Evolutionary conservation across 2,888 invertebrate species (phyloP).

Genomic region (Eupithecia subfuscata): DNA sequence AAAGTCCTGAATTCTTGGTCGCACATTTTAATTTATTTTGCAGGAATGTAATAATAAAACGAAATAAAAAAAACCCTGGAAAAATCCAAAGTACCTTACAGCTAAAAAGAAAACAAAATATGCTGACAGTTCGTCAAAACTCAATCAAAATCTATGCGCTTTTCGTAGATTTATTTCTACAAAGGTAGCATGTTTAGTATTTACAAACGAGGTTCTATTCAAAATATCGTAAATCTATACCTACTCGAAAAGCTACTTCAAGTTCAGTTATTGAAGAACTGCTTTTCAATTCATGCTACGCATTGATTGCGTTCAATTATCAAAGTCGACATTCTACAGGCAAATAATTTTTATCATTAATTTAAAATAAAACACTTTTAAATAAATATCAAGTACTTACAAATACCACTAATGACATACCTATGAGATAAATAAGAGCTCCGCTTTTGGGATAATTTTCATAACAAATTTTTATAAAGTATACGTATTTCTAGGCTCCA

Average conservation of each 20-base stretch:
- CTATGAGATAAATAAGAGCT: too few species aligned
- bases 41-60: slow-evolving; percentile 25
- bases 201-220: neutral
- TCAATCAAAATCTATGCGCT: neutral
- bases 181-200: neutral
- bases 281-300: neutral
- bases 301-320: neutral
- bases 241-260: neutral
- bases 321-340: neutral
- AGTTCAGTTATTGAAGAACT: neutral
- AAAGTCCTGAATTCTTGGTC: slow-evolving; percentile 75
- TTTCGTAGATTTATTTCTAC: neutral
- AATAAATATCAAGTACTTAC: neutral
- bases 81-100: slow-evolving; percentile 4
- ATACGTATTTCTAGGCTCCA: neutral
- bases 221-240: neutral
- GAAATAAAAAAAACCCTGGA: slow-evolving; percentile 10
- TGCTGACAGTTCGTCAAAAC: slow-evolving; percentile 2
- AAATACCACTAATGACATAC: too few species aligned
- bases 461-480: neutral
- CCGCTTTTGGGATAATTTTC: neutral
- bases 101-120: slow-evolving; percentile 22
- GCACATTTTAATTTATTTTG: slow-evolving; percentile 61
- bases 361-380: neutral
- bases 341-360: neutral